These are phyloP conservation scores for Anagrus nilaparvatae DNA, from an alignment of 1,140 invertebrate species.

Conservation along the genomic window DNA sequence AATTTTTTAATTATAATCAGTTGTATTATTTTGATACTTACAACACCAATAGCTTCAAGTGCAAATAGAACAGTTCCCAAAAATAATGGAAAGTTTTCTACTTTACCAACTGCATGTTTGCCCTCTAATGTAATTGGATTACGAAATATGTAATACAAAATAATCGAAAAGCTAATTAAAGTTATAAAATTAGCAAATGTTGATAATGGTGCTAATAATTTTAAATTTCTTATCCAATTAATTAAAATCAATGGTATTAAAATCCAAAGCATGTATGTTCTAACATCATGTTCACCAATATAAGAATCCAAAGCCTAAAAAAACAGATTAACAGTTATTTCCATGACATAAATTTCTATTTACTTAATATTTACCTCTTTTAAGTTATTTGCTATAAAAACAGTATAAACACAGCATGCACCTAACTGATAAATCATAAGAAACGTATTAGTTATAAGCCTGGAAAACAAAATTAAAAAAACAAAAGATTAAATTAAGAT, in stretches of 20 bases:
- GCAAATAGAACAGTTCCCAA: slow-evolving; percentile 71
- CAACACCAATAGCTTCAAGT: slow-evolving; percentile 66
- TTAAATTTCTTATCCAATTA: slow-evolving; percentile 62
- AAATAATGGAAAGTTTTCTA: slow-evolving; percentile 48
- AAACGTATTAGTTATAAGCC: slow-evolving; percentile 53
- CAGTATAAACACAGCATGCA: slow-evolving; percentile 79
- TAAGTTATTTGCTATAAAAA: slow-evolving; percentile 71
- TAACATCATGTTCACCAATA: slow-evolving; percentile 35
- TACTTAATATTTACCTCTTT: slow-evolving; percentile 43
- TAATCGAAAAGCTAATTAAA: slow-evolving; percentile 54
- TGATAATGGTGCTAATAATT: slow-evolving; percentile 63
- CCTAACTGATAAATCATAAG: slow-evolving; percentile 77
- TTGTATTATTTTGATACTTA: slow-evolving; percentile 27
- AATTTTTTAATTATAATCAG: not conserved
- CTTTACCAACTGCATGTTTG: slow-evolving; percentile 39
- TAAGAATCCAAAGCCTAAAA: slow-evolving; percentile 25
- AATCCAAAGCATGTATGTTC: slow-evolving; percentile 53
- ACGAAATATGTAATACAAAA: slow-evolving; percentile 57
- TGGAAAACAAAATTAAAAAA: slow-evolving; percentile 24
- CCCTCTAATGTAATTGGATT: slow-evolving; percentile 42
- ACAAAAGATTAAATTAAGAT: slow-evolving; percentile 4
- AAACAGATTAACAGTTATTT: not conserved
- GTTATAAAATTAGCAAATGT: slow-evolving; percentile 61
- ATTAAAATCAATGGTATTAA: slow-evolving; percentile 59
- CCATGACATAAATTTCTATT: not conserved